A percentile compares a stretch with the other conserved stretches of the same genome.
Conservation (phyloP, 2,888 invertebrate species). For the Philonicus albiceps region DNA sequence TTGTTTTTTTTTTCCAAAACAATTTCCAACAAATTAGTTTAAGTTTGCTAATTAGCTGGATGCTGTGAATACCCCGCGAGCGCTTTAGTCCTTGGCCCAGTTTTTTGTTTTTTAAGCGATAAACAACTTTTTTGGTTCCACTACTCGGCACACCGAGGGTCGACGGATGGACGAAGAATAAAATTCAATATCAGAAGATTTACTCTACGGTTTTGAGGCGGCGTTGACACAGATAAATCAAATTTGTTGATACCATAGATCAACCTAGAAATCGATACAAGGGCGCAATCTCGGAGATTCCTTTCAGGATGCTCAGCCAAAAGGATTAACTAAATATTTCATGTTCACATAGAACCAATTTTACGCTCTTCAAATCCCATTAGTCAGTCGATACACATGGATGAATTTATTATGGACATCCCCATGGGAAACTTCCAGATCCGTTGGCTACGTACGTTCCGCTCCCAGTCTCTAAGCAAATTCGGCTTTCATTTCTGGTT, state of each 20-base stretch:
- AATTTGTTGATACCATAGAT: constrained; percentile 34
- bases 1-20: neutral
- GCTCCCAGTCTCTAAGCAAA: constrained; percentile 15
- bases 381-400: constrained; percentile 60
- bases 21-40: neutral
- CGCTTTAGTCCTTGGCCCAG: neutral
- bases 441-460: neutral
- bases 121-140: neutral
- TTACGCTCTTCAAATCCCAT: constrained; percentile 65
- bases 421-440: constrained; percentile 12
- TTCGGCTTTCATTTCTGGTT: constrained; percentile 27
- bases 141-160: neutral
- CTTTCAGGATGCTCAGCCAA: constrained; percentile 49
- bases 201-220: neutral
- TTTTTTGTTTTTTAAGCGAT: neutral
- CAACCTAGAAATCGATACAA: constrained; percentile 25
- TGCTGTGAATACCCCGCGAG: neutral
- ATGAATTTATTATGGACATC: constrained; percentile 48
- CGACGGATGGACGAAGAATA: neutral
- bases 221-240: constrained; percentile 39
- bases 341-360: constrained; percentile 65
- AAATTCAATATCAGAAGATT: neutral
- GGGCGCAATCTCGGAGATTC: constrained; percentile 11
- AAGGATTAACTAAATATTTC: constrained; percentile 64
- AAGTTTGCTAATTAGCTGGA: neutral